These are phyloP conservation scores for Caerostris extrusa DNA, from an alignment of 1,140 invertebrate species.

Conservation along the genomic window DNA sequence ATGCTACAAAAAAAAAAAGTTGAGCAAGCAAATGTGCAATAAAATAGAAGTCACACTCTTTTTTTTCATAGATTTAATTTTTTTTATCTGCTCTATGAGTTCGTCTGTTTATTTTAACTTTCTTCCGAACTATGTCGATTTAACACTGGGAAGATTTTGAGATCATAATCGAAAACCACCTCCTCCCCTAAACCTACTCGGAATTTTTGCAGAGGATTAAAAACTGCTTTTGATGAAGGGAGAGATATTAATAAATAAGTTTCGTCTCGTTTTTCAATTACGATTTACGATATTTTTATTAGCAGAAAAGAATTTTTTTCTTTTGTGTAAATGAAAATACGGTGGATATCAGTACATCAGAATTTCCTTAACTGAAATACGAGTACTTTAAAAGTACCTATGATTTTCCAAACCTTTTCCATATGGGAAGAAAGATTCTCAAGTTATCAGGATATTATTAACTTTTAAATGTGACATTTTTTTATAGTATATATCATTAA, in stretches of 20 bases:
- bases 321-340: no score
- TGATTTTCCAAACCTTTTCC: neutral
- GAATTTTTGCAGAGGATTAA: slow-evolving; percentile 7
- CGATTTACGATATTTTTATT: neutral
- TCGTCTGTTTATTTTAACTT: slow-evolving; percentile 18
- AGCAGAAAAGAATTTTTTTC: no score
- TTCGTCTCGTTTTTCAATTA: slow-evolving; percentile 35
- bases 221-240: neutral
- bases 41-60: slow-evolving; percentile 38
- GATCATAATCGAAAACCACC: slow-evolving; percentile 32
- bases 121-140: neutral
- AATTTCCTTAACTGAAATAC: no score
- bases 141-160: neutral
- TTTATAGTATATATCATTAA: neutral
- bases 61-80: slow-evolving; percentile 12
- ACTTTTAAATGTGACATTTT: neutral
- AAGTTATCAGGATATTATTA: neutral
- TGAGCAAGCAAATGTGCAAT: neutral
- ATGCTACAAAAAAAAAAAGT: neutral
- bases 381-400: neutral
- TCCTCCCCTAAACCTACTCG: no score
- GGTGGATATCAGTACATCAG: no score
- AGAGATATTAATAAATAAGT: slow-evolving; percentile 18
- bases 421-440: neutral
- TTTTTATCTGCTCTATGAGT: neutral